Base-by-base conservation (phyloP, 2,797 vertebrate species). In the Chromobotia macracanthus region DNA sequence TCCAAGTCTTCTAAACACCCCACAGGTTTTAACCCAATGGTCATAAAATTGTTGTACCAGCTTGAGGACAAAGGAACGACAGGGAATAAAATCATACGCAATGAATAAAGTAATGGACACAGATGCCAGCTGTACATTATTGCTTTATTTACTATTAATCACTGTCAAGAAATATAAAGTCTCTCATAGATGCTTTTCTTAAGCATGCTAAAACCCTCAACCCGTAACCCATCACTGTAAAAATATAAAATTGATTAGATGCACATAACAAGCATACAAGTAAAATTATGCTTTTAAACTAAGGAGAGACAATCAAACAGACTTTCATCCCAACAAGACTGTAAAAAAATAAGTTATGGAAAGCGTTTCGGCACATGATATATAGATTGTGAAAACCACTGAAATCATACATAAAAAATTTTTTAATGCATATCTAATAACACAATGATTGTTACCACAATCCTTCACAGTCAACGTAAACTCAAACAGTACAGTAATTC, bases 321-420 rank as follows among this genome's bases (percentile, higher is more conserved):
- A 19, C 35, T 55, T 60, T 44, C 31, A 31, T 55, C 61, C 55
- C 38, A 75, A 46, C 3, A 10, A 67, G n/a, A 23, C 69, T 50
- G 28, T 53, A 70, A 56, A 68, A 82, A 75, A 83, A 69, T 77
- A 5, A 18, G 44, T 51, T 78, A 50, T 25, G 23, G 15, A 44
- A 38, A 41, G 64, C 21, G n/a, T 82, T 66, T 75, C 78, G 61
- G 72, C 66, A 72, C 25, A 84, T 66, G 11, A 75, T 80, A 80
- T 64, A 82, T 80, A 80, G 35, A 79, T 70, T 72, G 12, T 50
- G 16, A 80, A 55, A 68, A 84, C 31, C 31, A 31, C 3, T 31
- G 31, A 31, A 31, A 31, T 31, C 31, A 31, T 44, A 10, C 18
- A 31, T 31, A 58, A 28, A 12, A 35, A 56, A 12, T 35, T 41